Conservation (phyloP, 2,113 vertebrate genomes). For the Oplegnathus fasciatus region DNA sequence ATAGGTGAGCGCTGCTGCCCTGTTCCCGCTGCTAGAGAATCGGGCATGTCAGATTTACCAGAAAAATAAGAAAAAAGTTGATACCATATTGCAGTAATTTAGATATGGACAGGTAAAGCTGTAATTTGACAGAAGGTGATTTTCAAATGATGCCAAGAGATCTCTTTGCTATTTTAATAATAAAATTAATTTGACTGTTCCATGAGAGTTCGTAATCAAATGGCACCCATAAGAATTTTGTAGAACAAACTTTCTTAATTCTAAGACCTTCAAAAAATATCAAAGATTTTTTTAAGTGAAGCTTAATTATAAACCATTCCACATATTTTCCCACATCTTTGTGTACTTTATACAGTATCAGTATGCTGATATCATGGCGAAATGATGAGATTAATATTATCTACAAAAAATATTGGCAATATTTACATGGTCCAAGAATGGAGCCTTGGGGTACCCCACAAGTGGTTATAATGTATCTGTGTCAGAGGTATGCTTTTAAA, state of each 20-base stretch:
- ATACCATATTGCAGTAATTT: not conserved
- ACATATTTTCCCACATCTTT: not conserved
- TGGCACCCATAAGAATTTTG: not conserved
- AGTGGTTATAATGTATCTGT: not conserved
- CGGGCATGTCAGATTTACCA: not conserved
- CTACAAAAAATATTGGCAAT: not conserved
- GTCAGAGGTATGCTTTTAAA: not conserved
- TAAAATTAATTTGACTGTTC: not conserved
- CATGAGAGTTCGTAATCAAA: not conserved
- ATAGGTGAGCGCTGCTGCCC: slow-evolving; percentile 55
- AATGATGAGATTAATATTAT: not conserved
- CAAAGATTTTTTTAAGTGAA: too few species aligned
- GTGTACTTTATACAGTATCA: not conserved
- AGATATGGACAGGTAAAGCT: too few species aligned
- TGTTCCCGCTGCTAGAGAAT: not conserved
- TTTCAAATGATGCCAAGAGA: not conserved
- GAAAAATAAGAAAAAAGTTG: not conserved
- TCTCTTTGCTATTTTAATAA: not conserved
- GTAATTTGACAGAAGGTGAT: not conserved
- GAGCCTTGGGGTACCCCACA: not conserved
- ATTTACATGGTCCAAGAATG: not conserved
- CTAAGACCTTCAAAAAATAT: too few species aligned
- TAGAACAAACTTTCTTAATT: too few species aligned
- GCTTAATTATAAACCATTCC: too few species aligned
- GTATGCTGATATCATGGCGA: not conserved